These are phyloP conservation scores for Mesorhabditis sp. DNA, from an alignment of 2,888 invertebrate species.

Conservation along the genomic window DNA sequence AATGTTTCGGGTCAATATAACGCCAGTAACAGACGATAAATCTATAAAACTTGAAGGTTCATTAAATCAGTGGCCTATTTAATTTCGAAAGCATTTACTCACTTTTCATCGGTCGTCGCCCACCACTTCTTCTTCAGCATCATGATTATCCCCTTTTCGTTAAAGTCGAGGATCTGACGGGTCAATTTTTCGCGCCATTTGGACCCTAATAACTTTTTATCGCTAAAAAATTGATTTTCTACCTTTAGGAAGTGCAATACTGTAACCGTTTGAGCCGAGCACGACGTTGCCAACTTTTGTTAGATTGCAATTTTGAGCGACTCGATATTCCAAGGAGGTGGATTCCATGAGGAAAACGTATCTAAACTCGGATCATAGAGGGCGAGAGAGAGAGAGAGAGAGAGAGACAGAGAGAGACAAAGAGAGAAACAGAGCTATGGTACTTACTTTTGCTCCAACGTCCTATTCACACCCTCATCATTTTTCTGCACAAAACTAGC, in stretches of 20 bases:
- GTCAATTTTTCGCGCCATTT: slow-evolving; percentile 93
- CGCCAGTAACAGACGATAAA: too few relatives aligned
- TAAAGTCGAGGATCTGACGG: slow-evolving; percentile 83
- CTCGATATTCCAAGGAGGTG: slow-evolving; percentile 91
- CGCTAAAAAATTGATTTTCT: background rate
- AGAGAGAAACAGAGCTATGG: background rate
- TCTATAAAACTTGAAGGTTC: too few relatives aligned
- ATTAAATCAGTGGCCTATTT: too few relatives aligned
- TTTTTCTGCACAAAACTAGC: slow-evolving; percentile 80
- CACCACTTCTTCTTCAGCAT: slow-evolving; percentile 89
- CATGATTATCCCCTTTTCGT: slow-evolving; percentile 75
- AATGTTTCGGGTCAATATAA: too few relatives aligned
- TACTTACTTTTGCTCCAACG: slow-evolving; percentile 77
- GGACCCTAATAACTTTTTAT: slow-evolving; percentile 67
- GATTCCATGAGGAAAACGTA: slow-evolving; percentile 87
- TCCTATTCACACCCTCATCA: slow-evolving; percentile 83
- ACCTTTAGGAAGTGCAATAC: slow-evolving; percentile 92
- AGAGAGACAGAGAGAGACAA: too few relatives aligned
- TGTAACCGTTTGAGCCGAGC: slow-evolving; percentile 83
- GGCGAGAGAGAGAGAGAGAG: too few relatives aligned
- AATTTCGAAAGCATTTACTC: too few relatives aligned
- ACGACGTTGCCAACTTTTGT: slow-evolving; percentile 84
- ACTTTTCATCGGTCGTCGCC: slow-evolving; percentile 66
- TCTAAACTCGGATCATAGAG: slow-evolving; percentile 21
- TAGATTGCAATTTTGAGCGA: slow-evolving; percentile 81